Evolutionary conservation across 2,888 invertebrate genomes (phyloP).

Genomic region (Siphlonurus alternatus): DNA sequence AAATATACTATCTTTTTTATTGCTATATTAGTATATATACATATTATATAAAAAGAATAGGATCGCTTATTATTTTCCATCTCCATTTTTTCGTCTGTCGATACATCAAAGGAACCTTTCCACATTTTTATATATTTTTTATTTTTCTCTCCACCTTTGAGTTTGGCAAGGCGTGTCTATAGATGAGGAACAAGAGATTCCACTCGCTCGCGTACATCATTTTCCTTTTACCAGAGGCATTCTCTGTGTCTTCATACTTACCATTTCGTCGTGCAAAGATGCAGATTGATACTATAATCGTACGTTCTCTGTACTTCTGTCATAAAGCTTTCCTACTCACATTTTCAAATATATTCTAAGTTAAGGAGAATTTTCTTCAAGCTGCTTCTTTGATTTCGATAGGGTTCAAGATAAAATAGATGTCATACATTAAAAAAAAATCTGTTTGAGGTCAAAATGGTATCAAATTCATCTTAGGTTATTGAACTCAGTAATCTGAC

Average conservation of each 20-base stretch:
- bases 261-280: background rate
- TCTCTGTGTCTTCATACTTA: background rate
- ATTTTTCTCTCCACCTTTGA: background rate
- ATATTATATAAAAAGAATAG: background rate
- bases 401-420: no score
- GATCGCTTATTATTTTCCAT: background rate
- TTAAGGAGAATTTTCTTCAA: no score
- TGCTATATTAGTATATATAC: background rate
- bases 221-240: background rate
- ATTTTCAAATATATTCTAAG: no score
- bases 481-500: no score
- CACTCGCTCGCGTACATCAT: background rate
- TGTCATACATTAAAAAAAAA: no score
- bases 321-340: no score
- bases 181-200: background rate
- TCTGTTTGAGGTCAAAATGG: no score
- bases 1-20: background rate
- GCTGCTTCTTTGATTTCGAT: no score
- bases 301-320: no score
- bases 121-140: background rate
- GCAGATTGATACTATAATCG: background rate
- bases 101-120: background rate
- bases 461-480: no score
- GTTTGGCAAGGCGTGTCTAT: background rate
- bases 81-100: background rate